Percentiles rank a stretch among this genome's conserved stretches.
These are phyloP conservation scores for Amia ocellicauda DNA, from an alignment of 2,113 vertebrate genomes.

Conservation along the genomic window DNA sequence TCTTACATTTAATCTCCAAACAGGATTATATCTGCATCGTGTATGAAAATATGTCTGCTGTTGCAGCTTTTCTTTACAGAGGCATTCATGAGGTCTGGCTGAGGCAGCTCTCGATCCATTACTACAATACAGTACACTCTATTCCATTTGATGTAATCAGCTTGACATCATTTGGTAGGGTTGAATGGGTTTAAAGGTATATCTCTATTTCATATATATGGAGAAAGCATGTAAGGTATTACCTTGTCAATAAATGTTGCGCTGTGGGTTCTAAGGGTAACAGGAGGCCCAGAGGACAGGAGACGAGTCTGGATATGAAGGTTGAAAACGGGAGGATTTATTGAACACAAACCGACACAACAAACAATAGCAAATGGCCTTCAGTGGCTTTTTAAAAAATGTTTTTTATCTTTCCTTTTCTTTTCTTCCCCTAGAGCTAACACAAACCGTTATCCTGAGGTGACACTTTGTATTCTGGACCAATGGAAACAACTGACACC, in stretches of 20 bases:
- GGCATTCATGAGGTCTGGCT: too few relatives aligned
- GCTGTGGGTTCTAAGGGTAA: slow-evolving; percentile 77
- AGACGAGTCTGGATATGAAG: slow-evolving; percentile 75
- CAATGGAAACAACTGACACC: not conserved
- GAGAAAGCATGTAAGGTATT: slow-evolving; percentile 55
- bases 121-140: too few relatives aligned
- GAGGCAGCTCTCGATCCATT: too few relatives aligned
- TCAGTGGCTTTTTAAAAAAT: not conserved
- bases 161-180: slow-evolving; percentile 23
- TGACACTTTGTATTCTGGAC: not conserved
- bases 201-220: not conserved
- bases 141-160: too few relatives aligned
- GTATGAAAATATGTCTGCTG: too few relatives aligned
- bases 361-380: slow-evolving; percentile 41
- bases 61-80: too few relatives aligned
- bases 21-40: too few relatives aligned
- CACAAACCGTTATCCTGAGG: not conserved
- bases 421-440: not conserved
- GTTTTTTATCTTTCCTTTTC: too few relatives aligned
- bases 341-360: slow-evolving; percentile 54
- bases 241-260: slow-evolving; percentile 71
- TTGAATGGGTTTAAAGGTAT: slow-evolving; percentile 45
- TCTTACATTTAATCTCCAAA: too few relatives aligned
- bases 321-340: slow-evolving; percentile 44
- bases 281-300: slow-evolving; percentile 74